Conservation (phyloP, 1,140 invertebrate species). For the Eupristina koningsbergeri region DNA sequence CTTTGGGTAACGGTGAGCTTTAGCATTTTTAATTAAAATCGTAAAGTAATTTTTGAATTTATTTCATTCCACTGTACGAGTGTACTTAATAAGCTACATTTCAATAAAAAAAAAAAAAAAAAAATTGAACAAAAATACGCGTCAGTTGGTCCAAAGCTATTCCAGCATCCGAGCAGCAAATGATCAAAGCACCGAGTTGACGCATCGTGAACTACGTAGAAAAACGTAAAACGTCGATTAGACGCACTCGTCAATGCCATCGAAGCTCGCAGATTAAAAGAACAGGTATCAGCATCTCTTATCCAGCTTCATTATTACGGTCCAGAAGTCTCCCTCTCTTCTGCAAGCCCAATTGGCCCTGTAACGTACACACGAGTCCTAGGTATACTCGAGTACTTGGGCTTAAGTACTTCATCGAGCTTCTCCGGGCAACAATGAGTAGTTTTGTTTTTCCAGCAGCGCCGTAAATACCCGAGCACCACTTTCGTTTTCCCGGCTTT, state of each 20-base stretch:
- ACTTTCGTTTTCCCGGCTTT: not conserved
- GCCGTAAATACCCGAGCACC: no score
- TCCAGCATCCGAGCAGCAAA: not conserved
- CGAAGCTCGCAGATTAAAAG: not conserved
- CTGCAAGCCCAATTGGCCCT: conserved; percentile 15
- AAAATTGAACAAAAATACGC: not conserved
- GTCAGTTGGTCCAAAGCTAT: not conserved
- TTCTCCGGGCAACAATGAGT: not conserved
- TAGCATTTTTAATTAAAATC: not conserved
- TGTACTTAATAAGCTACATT: not conserved
- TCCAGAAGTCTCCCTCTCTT: not conserved
- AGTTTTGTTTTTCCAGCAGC: not conserved
- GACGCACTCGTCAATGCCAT: not conserved
- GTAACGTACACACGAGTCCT: conserved; percentile 1
- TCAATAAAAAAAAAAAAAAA: no score
- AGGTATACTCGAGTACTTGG: conserved; percentile 24
- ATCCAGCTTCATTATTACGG: conserved; percentile 19
- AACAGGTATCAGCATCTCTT: not conserved
- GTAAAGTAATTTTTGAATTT: not conserved
- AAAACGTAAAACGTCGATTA: not conserved
- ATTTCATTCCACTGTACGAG: no score
- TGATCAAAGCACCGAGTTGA: no score
- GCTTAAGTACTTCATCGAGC: conserved; percentile 26
- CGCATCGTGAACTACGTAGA: not conserved
- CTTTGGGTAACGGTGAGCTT: not conserved